Percentiles rank a stretch among this genome's conserved stretches.
Conservation (phyloP, 2,888 invertebrate genomes). For the Embidobia sp. region DNA sequence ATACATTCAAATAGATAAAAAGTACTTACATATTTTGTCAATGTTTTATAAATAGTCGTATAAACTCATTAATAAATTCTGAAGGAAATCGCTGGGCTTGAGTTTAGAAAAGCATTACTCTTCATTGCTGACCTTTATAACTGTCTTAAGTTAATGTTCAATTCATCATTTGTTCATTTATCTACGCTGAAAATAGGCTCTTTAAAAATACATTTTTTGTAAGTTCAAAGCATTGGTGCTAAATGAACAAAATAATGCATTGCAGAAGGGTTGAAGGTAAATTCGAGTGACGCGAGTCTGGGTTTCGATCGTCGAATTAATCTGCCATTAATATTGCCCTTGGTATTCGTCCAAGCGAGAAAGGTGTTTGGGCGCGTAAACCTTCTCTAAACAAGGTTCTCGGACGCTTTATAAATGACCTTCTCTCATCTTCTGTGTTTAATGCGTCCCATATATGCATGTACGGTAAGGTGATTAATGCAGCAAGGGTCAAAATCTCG, state of each 20-base stretch:
- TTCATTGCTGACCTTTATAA: not conserved
- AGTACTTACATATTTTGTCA: too few species aligned
- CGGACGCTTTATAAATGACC: constrained; percentile 79
- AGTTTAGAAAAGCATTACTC: too few species aligned
- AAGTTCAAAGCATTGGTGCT: constrained; percentile 17
- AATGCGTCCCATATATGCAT: constrained; percentile 81
- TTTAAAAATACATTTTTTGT: constrained; percentile 20
- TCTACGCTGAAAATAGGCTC: not conserved
- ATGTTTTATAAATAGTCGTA: not conserved
- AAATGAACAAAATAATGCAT: constrained; percentile 46
- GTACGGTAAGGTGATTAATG: constrained; percentile 80
- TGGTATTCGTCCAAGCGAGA: constrained; percentile 68
- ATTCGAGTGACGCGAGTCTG: constrained; percentile 58
- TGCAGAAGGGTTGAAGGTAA: constrained; percentile 52
- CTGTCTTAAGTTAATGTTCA: not conserved
- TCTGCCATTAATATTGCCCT: constrained; percentile 79
- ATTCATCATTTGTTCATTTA: constrained; percentile 11
- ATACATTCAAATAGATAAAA: too few species aligned
- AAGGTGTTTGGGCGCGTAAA: constrained; percentile 79
- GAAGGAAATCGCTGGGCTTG: too few species aligned
- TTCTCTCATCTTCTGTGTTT: constrained; percentile 69
- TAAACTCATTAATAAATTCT: too few species aligned
- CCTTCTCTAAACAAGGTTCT: constrained; percentile 79
- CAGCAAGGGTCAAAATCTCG: constrained; percentile 77
- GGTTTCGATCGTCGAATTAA: constrained; percentile 79